Base-by-base conservation (phyloP, 2,113 vertebrate species). In the Trichomycterus rosablanca region DNA sequence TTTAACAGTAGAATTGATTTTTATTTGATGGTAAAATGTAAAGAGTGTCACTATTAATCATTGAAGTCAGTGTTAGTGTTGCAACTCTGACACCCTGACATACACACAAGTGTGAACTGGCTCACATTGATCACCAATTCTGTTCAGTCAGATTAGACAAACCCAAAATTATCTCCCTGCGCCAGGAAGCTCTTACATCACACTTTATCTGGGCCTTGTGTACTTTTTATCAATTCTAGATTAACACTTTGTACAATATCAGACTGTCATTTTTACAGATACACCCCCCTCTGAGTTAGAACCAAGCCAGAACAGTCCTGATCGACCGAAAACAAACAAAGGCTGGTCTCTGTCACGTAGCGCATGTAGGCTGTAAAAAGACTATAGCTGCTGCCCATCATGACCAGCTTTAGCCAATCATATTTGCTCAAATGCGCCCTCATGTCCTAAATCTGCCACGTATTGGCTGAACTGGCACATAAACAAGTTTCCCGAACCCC, bases 381-480 rank as follows among this genome's bases (percentile, higher is more conserved):
- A n/a, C n/a, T n/a, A n/a, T n/a, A n/a, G n/a, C n/a, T n/a, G n/a
- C 37, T 59, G 45, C 37, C 40, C 52, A 23, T 44, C 57, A 52
- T 24, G n/a, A 3, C 2, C 37, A 20, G 15, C n/a, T 19, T 49
- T 32, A 45, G 28, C 75, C 67, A 77, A 77, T 77, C 64, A 3
- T 5, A 1, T 40, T 1, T 12, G 19, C 9, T 4, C 19, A 63
- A 63, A 46, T 51, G 12, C 23, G 45, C 12, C 51, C 35, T 4
- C 15, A 3, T 30, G 50, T 18, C 37, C 40, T 12, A 26, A 9
- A 23, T 18, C 19, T n/a, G 57, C 23, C 58, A 53, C 51, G 22
- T 55, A 77, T 77, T 77, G 72, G 72, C 23, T 44, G 14, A 43
- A 42, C 26, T 62, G 50, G 66, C 57, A 67, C 35, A 55, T 56